Percentiles rank a stretch among this genome's conserved stretches.
Evolutionary conservation across 2,113 vertebrate species (phyloP).

Genomic region (Guaruba guarouba): DNA sequence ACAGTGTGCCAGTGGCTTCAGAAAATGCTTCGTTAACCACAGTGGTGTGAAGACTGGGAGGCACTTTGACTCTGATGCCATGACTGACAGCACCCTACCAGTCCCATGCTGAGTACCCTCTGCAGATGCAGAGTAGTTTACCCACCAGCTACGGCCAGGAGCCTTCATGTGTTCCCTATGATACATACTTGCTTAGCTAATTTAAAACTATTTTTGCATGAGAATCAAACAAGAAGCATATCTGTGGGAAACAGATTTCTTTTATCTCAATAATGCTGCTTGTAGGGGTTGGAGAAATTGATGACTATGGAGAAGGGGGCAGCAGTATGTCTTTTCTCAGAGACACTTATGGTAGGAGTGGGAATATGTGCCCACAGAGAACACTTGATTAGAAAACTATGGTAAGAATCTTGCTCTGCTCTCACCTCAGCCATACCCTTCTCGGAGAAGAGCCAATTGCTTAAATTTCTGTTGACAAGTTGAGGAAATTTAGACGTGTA

Average conservation of each 20-base stretch:
- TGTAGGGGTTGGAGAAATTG: neutral
- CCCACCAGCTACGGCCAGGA: neutral
- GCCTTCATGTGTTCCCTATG: neutral
- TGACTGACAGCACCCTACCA: neutral
- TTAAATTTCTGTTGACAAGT: slow-evolving; percentile 10
- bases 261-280: neutral
- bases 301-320: neutral
- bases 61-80: neutral
- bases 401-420: slow-evolving; percentile 32
- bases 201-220: neutral
- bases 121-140: neutral
- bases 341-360: neutral
- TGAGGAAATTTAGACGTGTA: neutral
- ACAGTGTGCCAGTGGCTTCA: neutral
- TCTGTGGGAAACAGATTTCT: neutral
- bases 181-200: neutral
- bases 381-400: slow-evolving; percentile 1
- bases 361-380: neutral
- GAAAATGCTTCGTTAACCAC: neutral
- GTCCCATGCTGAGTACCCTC: neutral
- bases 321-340: slow-evolving; percentile 3
- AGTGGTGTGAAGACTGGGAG: neutral
- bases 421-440: neutral
- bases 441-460: neutral
- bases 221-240: neutral